These are phyloP conservation scores for Aphis gossypii DNA, from an alignment of 1,140 invertebrate genomes.

Conservation along the genomic window DNA sequence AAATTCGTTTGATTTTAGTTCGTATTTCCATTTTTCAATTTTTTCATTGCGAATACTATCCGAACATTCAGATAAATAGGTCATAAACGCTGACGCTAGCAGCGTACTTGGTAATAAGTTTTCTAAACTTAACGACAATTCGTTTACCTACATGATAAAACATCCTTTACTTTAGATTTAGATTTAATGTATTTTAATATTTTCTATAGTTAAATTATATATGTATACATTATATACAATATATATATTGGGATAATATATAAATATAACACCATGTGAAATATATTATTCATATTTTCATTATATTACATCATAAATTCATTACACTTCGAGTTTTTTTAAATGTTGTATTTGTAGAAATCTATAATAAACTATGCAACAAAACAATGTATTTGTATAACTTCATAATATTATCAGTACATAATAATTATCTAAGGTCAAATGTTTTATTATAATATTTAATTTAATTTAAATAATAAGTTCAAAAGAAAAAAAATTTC, in stretches of 20 bases:
- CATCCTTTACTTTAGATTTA: neutral
- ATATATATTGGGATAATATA: neutral
- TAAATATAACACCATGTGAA: neutral
- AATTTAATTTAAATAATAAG: neutral
- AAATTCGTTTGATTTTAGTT: constrained; percentile 69
- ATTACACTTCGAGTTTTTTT: neutral
- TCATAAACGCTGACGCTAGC: constrained; percentile 79
- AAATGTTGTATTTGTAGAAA: neutral
- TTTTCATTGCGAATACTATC: constrained; percentile 45
- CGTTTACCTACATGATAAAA: constrained; percentile 64
- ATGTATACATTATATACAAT: neutral
- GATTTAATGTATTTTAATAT: neutral
- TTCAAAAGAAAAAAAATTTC: neutral
- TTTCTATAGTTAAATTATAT: neutral
- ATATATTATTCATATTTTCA: neutral
- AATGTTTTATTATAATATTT: neutral
- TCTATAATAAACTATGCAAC: neutral
- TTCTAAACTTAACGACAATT: constrained; percentile 70
- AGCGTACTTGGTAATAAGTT: constrained; percentile 73
- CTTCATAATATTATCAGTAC: neutral
- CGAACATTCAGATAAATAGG: constrained; percentile 70
- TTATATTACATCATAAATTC: neutral
- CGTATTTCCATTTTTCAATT: constrained; percentile 68
- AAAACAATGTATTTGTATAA: neutral
- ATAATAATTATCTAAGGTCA: constrained; percentile 24